Evolutionary conservation across 2,888 invertebrate genomes (phyloP), one percentile per base, ranked within the genome.

Genomic region (Aphodius sticticus): DNA sequence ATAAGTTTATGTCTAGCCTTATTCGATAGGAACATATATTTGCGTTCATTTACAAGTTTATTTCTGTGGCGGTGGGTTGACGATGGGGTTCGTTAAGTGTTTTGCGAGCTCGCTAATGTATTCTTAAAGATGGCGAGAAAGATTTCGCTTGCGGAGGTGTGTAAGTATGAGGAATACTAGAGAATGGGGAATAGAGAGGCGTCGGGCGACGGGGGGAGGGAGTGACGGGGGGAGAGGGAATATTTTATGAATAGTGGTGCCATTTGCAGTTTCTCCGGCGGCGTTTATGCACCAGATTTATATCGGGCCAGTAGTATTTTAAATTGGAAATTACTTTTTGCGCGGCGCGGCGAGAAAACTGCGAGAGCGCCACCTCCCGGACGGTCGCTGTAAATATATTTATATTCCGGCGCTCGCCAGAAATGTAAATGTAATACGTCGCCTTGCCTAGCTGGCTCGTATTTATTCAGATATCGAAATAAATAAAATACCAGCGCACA

Each of bases 291-390:
- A 81, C 81, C 79, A 85, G 84, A 84, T 85, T 84, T 84, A 84
- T 84, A 84, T 85, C 84, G 81, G 81, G 80, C 81, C 74, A 74
- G 74, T 81, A 83, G 83, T 84, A 85, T 84, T 85, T 85, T 85
- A 84, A 84, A 85, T 84, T 84, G 84, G 83, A 84, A 84, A 84
- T 84, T 84, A 84, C 84, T 83, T 84, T 84, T 84, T 83, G 82
- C 82, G 81, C 82, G 35, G 0, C 36, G 74, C 16, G 36, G 74
- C 36, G 36, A 26, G 74, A 74, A 26, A 26, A 26, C 36, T 35
- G 71, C 16, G 71, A 14, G 71, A 74, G 74, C 35, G 74, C 74
- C n/a, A 74, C n/a, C 35, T 36, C n/a, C 36, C 35, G 74, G 35
- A 16, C 37, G n/a, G 35, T 35, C 36, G n/a, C 37, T 35, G 74